phyloP scores from a whole-genome alignment of 2,797 vertebrate genomes.

The Lepus oiostolus region DNA sequence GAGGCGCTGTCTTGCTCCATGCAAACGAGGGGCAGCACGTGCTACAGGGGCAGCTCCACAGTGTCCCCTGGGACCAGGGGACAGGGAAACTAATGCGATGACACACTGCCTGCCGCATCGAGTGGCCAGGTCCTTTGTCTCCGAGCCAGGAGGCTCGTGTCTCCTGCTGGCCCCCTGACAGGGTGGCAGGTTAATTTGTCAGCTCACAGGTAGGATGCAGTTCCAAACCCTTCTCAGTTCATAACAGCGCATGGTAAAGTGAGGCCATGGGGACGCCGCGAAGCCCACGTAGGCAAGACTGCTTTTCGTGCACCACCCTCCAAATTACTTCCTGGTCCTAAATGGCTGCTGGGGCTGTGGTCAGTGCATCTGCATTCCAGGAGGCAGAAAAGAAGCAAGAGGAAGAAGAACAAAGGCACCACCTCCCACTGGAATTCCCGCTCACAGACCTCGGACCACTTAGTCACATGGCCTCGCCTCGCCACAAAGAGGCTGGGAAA shows the following conservation, averaged over 20 bases:
- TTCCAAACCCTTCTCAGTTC: background rate
- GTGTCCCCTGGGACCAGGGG: background rate
- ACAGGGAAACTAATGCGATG: background rate
- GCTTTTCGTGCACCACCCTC: background rate
- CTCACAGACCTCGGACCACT: background rate
- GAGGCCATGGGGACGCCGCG: background rate
- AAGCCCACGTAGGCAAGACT: background rate
- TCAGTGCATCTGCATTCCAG: slow-evolving; percentile 9
- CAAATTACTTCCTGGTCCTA: background rate
- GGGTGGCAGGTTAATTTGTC: background rate
- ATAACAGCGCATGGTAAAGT: background rate
- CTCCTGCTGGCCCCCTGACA: background rate
- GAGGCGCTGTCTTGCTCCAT: background rate
- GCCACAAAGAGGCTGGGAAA: background rate
- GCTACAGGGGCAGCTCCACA: background rate
- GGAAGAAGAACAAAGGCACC: background rate
- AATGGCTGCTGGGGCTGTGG: background rate
- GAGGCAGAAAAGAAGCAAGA: background rate
- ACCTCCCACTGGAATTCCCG: background rate
- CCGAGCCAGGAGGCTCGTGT: background rate
- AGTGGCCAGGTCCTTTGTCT: background rate
- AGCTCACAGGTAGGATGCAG: too few species aligned
- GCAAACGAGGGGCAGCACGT: too few species aligned
- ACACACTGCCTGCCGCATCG: background rate
- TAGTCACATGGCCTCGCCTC: background rate